A percentile compares a stretch with the other conserved stretches of the same genome.
phyloP scores from a whole-genome alignment of 2,797 vertebrate species.

The Sebastes dallii region DNA sequence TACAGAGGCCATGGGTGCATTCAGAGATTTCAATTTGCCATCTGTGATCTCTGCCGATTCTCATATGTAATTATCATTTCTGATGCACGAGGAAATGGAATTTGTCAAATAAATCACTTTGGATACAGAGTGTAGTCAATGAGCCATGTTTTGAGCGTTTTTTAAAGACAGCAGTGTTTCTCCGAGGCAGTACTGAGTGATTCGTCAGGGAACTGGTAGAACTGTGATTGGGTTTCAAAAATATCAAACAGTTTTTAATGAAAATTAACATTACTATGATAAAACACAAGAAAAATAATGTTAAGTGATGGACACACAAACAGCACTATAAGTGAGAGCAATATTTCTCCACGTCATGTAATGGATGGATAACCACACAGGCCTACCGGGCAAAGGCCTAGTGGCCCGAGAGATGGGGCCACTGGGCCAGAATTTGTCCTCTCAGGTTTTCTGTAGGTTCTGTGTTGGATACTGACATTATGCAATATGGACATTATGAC shows the following conservation, averaged over 20 bases:
- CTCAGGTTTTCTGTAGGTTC: not conserved
- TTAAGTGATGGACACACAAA: not conserved
- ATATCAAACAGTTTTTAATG: not conserved
- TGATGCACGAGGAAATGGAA: not conserved
- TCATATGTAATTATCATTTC: not conserved
- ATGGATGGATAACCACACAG: not conserved
- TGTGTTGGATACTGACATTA: not conserved
- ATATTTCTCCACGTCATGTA: not conserved
- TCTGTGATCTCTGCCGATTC: not conserved
- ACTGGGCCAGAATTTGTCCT: not conserved
- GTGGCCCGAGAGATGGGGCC: not conserved
- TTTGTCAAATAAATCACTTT: not conserved
- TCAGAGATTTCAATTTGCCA: not conserved
- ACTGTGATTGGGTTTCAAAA: not conserved
- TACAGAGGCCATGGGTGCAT: not conserved
- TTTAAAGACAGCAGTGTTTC: not conserved
- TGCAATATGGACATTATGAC: not conserved
- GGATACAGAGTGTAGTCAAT: not conserved
- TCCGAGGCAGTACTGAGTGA: not conserved
- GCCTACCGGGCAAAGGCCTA: not conserved
- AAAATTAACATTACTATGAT: not conserved
- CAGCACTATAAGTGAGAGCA: not conserved
- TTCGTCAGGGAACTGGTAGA: not conserved
- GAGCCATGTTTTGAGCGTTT: not conserved
- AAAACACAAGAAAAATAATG: not conserved